phyloP scores from a whole-genome alignment of 2,888 invertebrate genomes.

The Aromia moschata region DNA sequence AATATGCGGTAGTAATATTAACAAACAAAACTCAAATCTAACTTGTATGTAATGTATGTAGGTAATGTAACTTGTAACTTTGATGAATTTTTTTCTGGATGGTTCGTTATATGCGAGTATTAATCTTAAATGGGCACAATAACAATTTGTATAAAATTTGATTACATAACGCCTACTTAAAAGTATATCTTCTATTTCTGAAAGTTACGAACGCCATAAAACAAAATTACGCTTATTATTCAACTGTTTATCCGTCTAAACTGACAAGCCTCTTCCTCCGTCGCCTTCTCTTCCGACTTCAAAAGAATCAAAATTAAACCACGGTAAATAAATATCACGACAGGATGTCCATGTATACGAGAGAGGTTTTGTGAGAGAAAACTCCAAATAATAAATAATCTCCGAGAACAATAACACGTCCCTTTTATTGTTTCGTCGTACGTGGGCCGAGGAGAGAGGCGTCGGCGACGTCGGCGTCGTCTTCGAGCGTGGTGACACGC shows the following conservation, averaged over 20 bases:
- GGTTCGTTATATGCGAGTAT: no score
- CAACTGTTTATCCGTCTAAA: slow-evolving; percentile 12
- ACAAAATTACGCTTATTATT: slow-evolving; percentile 1
- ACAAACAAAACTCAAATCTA: no score
- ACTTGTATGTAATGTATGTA: no score
- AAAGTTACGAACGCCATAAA: no score
- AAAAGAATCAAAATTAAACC: slow-evolving; percentile 31
- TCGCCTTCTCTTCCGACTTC: slow-evolving; percentile 7
- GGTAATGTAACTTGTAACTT: no score
- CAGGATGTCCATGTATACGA: slow-evolving; percentile 29
- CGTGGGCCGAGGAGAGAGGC: slow-evolving; percentile 17
- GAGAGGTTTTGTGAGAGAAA: slow-evolving; percentile 16
- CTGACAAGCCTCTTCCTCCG: not conserved
- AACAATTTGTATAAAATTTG: no score
- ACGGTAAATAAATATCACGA: slow-evolving; percentile 31
- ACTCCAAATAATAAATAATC: slow-evolving; percentile 32
- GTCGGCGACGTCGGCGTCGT: slow-evolving; percentile 24
- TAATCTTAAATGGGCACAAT: no score
- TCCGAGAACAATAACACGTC: slow-evolving; percentile 32
- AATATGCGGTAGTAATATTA: no score
- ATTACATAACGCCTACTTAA: no score
- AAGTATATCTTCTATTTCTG: no score
- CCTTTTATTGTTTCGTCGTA: slow-evolving; percentile 29
- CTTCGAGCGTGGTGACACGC: slow-evolving; percentile 19
- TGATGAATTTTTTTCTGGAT: no score